Evolutionary conservation across 2,888 invertebrate species (phyloP), one percentile per base, ranked within the genome.

Genomic region (Troides helena): DNA sequence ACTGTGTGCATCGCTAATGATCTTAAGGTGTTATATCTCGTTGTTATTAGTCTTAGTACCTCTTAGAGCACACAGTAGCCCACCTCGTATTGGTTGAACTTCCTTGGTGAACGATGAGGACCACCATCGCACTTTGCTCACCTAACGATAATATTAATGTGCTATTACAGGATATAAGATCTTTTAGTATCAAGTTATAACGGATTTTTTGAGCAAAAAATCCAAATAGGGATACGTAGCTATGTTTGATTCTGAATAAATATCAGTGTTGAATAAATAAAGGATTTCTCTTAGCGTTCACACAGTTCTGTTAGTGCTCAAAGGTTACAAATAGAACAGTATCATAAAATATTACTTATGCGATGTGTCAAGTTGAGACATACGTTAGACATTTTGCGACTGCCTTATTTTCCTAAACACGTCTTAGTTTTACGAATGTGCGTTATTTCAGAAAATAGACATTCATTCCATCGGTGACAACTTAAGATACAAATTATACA

Each of bases 401-500:
- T 53, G 50, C 53, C 36, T 25, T 25, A 53, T 62, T 62, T 56
- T 56, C 62, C 21, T 43, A 53, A 53, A 56, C 5, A 61, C 62
- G 18, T 56, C 62, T 18, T 36, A 53, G 62, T 67, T 36, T 67
- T 67, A 67, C 43, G 43, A 39, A 67, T 68, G 50, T 50, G 50
- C 36, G 59, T 36, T 60, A 60, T 50, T 68, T 68, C 59, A 36
- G 46, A 2, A 59, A 59, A 68, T 63, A 59, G 23, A 64, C 63
- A 63, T 68, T 59, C 59, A 64, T 68, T 68, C 59, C 64, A 50
- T 25, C 53, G 46, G 23, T 64, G 68, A 68, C 68, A 39, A 30
- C 50, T 63, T 59, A 63, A 63, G 63, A 68, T 68, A 68, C 58
- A 68, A 59, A 64, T 68, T 68, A 64, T 68, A 50, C 36, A 30